Conservation (phyloP, 2,888 invertebrate genomes). For the Mythimna impura region DNA sequence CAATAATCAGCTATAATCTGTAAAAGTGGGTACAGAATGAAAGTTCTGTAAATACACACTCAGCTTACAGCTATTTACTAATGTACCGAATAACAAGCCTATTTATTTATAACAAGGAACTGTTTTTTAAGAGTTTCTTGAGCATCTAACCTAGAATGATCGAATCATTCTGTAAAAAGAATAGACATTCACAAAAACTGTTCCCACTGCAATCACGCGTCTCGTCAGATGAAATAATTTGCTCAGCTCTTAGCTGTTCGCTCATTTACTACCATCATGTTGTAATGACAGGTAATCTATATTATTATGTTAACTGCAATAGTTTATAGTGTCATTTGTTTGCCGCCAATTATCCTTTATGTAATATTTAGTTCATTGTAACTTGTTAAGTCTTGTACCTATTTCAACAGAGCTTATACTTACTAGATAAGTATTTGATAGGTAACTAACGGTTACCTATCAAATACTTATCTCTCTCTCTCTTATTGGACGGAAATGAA, state of each 20-base stretch:
- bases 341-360: slow-evolving; percentile 8
- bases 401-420: not conserved
- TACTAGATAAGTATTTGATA: not conserved
- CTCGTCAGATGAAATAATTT: not conserved
- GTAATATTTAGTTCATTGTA: slow-evolving; percentile 9
- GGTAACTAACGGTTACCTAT: too few relatives aligned
- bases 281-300: slow-evolving; percentile 5
- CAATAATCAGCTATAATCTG: not conserved
- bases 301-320: slow-evolving; percentile 15
- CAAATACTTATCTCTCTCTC: too few relatives aligned
- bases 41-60: not conserved
- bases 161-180: not conserved
- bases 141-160: not conserved
- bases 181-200: not conserved
- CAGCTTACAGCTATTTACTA: not conserved
- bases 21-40: too few relatives aligned
- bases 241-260: not conserved
- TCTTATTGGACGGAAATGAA: not conserved
- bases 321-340: slow-evolving; percentile 13
- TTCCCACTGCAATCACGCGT: not conserved
- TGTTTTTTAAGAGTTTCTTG: not conserved
- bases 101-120: not conserved
- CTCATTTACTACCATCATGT: not conserved
- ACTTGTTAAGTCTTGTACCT: not conserved
- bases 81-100: not conserved